These are phyloP conservation scores for Aphelocoma californica DNA, from an alignment of 2,797 vertebrate genomes.

Conservation along the genomic window DNA sequence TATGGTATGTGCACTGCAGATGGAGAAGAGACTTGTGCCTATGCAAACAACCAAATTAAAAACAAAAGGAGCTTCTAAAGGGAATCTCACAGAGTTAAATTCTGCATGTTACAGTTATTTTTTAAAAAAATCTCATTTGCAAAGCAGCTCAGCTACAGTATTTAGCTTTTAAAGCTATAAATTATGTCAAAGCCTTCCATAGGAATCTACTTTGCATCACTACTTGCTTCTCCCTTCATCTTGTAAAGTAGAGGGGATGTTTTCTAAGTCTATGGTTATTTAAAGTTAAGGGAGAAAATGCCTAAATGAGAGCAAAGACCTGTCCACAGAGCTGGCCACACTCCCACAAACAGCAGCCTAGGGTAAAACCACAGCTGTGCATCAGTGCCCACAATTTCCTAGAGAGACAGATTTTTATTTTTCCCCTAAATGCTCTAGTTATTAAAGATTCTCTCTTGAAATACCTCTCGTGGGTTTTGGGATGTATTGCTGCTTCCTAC, in stretches of 20 bases:
- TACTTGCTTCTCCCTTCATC: not conserved
- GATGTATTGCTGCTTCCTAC: not conserved
- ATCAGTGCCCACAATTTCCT: not conserved
- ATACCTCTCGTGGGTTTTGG: not conserved
- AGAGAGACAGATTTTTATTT: not conserved
- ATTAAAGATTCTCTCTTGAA: not conserved
- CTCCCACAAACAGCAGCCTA: not conserved
- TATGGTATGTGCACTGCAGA: not conserved
- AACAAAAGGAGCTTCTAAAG: not conserved
- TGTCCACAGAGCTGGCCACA: accelerated
- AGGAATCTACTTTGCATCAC: not conserved
- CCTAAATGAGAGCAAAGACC: not conserved
- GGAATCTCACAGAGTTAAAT: not conserved
- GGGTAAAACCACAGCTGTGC: not conserved
- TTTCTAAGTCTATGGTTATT: not conserved
- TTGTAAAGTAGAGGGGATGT: not conserved
- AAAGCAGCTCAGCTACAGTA: not conserved
- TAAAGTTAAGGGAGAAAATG: not conserved
- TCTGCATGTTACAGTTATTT: not conserved
- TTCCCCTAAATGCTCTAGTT: not conserved
- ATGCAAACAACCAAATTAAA: not conserved
- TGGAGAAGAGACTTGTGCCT: not conserved
- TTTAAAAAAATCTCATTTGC: not conserved
- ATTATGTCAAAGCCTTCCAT: not conserved
- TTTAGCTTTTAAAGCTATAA: not conserved